Percentiles rank a stretch among this genome's conserved stretches.
phyloP scores from a whole-genome alignment of 2,888 invertebrate species.

The Drosophila greeni region DNA sequence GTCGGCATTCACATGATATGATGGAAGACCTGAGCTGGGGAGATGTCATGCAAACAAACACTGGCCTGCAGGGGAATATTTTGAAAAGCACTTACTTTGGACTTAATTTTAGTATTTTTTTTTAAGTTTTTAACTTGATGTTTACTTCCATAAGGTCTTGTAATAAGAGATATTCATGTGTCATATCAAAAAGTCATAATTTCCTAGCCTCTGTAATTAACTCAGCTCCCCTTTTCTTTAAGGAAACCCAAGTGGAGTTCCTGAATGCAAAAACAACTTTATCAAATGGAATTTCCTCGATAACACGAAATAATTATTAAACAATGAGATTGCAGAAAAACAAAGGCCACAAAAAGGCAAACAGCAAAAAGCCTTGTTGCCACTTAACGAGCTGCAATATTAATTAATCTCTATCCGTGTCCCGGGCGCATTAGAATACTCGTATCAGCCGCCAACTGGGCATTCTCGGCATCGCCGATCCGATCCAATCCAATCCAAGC shows the following conservation, averaged over 20 bases:
- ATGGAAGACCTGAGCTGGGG: background rate
- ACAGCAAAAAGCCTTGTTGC: conserved; percentile 4
- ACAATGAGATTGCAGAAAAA: conserved; percentile 31
- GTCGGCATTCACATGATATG: conserved; percentile 16
- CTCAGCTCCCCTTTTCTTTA: background rate
- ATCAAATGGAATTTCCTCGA: conserved; percentile 26
- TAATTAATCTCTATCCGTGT: conserved; percentile 57
- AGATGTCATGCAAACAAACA: conserved; percentile 11
- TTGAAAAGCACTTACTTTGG: background rate
- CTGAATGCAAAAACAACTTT: background rate
- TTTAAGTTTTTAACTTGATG: no score
- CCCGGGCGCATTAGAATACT: conserved; percentile 60
- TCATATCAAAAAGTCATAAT: background rate
- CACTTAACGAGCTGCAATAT: conserved; percentile 39
- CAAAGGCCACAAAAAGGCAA: conserved; percentile 1
- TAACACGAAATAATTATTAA: conserved; percentile 16
- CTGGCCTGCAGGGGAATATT: background rate
- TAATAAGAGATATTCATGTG: background rate
- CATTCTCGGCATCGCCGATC: conserved; percentile 40
- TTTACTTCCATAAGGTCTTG: no score
- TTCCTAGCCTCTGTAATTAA: conserved; percentile 2
- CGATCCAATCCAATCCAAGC: conserved; percentile 12
- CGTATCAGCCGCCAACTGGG: conserved; percentile 45
- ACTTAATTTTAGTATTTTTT: background rate
- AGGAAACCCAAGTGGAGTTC: conserved; percentile 10